These are phyloP conservation scores for Anguilla megastoma DNA, from an alignment of 2,797 vertebrate genomes.

Conservation along the genomic window DNA sequence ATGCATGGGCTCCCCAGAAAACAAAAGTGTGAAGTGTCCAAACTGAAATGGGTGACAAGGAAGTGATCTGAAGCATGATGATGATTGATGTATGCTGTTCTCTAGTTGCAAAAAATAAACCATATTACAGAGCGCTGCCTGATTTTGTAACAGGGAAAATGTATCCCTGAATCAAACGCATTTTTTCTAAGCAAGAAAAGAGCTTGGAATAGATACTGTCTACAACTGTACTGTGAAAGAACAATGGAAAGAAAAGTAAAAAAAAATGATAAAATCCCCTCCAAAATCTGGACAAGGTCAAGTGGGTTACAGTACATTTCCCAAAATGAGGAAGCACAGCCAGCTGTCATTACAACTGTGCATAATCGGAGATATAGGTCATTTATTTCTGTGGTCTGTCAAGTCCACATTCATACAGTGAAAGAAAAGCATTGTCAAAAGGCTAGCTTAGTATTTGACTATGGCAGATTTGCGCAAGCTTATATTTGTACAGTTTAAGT, in stretches of 20 bases:
- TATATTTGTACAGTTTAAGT: too few species aligned
- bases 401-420: not conserved
- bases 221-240: not conserved
- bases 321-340: not conserved
- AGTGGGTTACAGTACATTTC: not conserved
- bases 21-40: not conserved
- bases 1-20: not conserved
- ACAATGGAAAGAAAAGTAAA: not conserved
- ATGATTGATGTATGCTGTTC: not conserved
- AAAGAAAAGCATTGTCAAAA: not conserved
- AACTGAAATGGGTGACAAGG: not conserved
- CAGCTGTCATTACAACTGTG: not conserved
- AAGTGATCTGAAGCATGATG: not conserved
- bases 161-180: not conserved
- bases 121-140: not conserved
- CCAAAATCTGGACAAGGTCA: not conserved
- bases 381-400: not conserved
- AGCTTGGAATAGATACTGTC: not conserved
- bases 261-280: not conserved
- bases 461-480: too few species aligned
- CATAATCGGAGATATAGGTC: not conserved
- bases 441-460: too few species aligned
- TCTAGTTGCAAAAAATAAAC: not conserved
- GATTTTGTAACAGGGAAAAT: not conserved
- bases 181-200: not conserved